Evolutionary conservation across 2,888 invertebrate genomes (phyloP).

Genomic region (Melanostoma mellinum): DNA sequence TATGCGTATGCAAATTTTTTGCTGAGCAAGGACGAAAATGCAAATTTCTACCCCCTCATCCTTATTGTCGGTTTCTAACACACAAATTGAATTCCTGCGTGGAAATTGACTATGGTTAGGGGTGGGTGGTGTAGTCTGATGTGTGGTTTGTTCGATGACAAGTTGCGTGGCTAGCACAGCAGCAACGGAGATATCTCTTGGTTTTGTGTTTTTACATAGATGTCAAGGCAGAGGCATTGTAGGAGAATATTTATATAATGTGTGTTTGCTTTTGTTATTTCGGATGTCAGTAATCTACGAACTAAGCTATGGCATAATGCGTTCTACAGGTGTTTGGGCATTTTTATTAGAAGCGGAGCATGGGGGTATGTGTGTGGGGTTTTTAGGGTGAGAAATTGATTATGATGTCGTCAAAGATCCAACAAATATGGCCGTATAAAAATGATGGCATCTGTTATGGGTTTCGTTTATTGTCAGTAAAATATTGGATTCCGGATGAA

Average conservation of each 20-base stretch:
- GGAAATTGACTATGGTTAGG: background rate
- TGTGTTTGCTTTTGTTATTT: constrained; percentile 32
- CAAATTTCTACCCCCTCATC: constrained; percentile 55
- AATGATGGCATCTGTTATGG: constrained; percentile 42
- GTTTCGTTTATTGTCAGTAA: constrained; percentile 49
- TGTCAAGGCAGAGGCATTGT: constrained; percentile 1
- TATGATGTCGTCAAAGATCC: constrained; percentile 52
- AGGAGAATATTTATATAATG: constrained; percentile 21
- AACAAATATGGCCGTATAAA: constrained; percentile 48
- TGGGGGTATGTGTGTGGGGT: background rate
- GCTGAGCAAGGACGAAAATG: constrained; percentile 54
- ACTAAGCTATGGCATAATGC: constrained; percentile 44
- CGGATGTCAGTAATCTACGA: constrained; percentile 21
- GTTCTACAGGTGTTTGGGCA: constrained; percentile 57
- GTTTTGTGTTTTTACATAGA: constrained; percentile 28
- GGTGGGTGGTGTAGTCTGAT: background rate
- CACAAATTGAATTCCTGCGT: constrained; percentile 63
- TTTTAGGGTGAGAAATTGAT: constrained; percentile 16
- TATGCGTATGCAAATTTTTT: constrained; percentile 40
- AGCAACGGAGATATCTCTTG: constrained; percentile 10
- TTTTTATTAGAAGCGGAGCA: constrained; percentile 4
- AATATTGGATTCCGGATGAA: constrained; percentile 36
- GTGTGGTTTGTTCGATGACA: constrained; percentile 35
- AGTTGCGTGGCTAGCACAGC: constrained; percentile 12
- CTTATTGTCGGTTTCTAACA: constrained; percentile 47